A percentile compares a stretch with the other conserved stretches of the same genome.
phyloP scores from a whole-genome alignment of 2,888 invertebrate species.

The Drosophila mulleri region DNA sequence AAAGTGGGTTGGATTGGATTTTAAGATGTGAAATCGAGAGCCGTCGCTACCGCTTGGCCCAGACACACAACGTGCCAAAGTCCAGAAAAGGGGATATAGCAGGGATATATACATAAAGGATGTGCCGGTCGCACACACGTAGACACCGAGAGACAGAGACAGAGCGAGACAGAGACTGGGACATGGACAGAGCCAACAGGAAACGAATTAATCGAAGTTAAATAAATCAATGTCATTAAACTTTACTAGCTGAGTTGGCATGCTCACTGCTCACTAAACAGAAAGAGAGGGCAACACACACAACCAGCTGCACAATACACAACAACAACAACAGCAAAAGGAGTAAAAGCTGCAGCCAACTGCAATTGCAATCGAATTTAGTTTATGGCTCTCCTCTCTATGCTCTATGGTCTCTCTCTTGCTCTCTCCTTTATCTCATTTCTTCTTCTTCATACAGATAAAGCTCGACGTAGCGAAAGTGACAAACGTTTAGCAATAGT shows the following conservation, averaged over 20 bases:
- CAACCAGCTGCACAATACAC: conserved; percentile 5
- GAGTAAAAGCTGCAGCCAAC: conserved; percentile 3
- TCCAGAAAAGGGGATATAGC: conserved; percentile 57
- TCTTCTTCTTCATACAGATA: conserved; percentile 6
- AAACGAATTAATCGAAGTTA: conserved; percentile 85
- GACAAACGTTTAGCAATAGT: conserved; percentile 71
- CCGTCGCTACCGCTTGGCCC: conserved; percentile 36
- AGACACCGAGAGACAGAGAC: conserved; percentile 12
- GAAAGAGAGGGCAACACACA: conserved; percentile 7
- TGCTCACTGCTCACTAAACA: conserved; percentile 5
- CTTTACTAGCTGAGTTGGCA: conserved; percentile 64
- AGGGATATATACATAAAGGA: conserved; percentile 33
- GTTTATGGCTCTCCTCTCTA: conserved; percentile 39
- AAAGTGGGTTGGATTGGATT: conserved; percentile 19
- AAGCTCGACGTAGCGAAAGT: conserved; percentile 39
- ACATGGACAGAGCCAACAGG: conserved; percentile 33
- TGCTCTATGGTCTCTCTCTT: neutral
- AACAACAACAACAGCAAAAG: conserved; percentile 27
- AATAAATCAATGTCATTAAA: conserved; percentile 85
- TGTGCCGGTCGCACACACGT: conserved; percentile 50
- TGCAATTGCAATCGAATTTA: conserved; percentile 57
- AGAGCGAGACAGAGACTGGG: neutral
- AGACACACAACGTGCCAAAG: conserved; percentile 78
- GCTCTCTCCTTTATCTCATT: too few species aligned
- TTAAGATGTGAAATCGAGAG: conserved; percentile 75